Evolutionary conservation across 2,113 vertebrate species (phyloP).

Genomic region (Heliornis fulica): DNA sequence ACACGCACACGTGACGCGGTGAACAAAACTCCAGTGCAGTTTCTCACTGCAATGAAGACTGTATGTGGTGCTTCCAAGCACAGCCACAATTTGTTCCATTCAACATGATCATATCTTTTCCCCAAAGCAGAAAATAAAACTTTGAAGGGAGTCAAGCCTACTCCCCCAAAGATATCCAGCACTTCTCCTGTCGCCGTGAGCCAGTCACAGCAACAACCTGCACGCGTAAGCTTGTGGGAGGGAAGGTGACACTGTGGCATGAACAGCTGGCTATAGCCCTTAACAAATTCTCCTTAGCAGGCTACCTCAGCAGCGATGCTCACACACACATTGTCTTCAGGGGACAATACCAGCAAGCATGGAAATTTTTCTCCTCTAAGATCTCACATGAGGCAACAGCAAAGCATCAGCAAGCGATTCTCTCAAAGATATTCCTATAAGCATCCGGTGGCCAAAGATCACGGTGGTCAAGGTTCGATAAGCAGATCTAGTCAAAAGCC

Average conservation of each 20-base stretch:
- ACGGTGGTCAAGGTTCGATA: not conserved
- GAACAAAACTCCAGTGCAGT: not conserved
- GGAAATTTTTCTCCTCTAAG: not conserved
- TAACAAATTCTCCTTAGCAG: not conserved
- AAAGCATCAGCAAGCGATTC: not conserved
- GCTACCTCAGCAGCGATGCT: not conserved
- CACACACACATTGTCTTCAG: not conserved
- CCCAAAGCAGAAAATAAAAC: not conserved
- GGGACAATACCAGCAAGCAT: not conserved
- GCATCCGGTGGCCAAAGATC: not conserved
- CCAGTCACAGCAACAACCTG: not conserved
- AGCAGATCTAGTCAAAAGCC: not conserved
- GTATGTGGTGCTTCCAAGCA: not conserved
- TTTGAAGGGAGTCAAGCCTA: not conserved
- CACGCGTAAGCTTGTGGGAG: not conserved
- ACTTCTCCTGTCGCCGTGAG: not conserved
- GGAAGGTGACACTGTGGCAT: not conserved
- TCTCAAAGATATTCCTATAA: not conserved
- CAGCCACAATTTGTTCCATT: not conserved
- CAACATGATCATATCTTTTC: not conserved
- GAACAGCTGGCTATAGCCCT: not conserved
- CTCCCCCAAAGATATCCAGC: not conserved
- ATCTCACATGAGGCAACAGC: not conserved
- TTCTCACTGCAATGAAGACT: not conserved
- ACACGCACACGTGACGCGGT: accelerated